Evolutionary conservation across 2,888 invertebrate species (phyloP), one percentile per base, ranked within the genome.

Genomic region (Morpho achilles): DNA sequence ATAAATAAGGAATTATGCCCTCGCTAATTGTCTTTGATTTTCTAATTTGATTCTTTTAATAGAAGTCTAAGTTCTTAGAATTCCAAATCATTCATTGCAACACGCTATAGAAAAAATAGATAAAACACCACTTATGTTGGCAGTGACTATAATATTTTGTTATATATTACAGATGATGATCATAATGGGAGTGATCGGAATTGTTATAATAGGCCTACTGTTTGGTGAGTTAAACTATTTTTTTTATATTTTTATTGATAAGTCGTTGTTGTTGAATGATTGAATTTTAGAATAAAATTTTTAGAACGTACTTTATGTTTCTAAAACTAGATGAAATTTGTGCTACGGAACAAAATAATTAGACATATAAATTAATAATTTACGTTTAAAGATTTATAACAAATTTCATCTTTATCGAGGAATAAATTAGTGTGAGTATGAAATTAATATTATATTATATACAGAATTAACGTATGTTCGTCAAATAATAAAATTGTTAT

Each of bases 151-250:
- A 5, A 32, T 43, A 10, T 10, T 9, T 7, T 16, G 16, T 16
- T 43, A 50, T 8, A 43, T 56, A 40, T 59, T 57, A 7, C 86
- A 94, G 94, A 96, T 97, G 96, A 97, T 97, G 96, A 96, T 97
- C 74, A 96, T 97, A 74, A 95, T 96, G 92, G 97, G 96, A 61
- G 93, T 96, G 60, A 96, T 97, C 81, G 96, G 94, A 63, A 92
- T 95, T 73, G 92, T 96, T 69, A 94, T 96, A 83, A 92, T 97
- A 76, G 96, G 95, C 74, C 95, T 97, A 77, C 94, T 97, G 78
- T 96, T 97, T 84, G 95, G 97, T 97, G 93, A 96, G 96, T 92
- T 51, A 60, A 56, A 53, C 56, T 32, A 39, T 16, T 50, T 43
- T 46, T 49, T 45, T 39, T 22, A 8, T 8, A 7, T 46, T 53